Conservation (phyloP, 2,888 invertebrate genomes). For the Drosophila maculinotata region DNA sequence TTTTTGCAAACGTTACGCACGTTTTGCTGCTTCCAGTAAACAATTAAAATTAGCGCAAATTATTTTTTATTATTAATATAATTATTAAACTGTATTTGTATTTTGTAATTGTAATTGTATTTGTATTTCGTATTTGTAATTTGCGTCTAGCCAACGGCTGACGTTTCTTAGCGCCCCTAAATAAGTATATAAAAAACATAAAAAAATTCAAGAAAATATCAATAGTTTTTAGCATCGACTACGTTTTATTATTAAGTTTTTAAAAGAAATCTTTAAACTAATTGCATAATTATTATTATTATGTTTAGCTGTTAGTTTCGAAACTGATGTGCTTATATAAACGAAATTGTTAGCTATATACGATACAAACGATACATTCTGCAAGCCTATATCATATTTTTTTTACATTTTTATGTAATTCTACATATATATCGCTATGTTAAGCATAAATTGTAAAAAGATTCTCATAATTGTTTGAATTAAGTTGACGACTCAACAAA, state of each 20-base stretch:
- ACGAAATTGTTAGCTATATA: slow-evolving; percentile 71
- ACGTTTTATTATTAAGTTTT: slow-evolving; percentile 61
- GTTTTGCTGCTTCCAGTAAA: slow-evolving; percentile 74
- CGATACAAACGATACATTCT: slow-evolving; percentile 46
- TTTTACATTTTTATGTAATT: slow-evolving; percentile 51
- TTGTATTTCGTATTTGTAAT: slow-evolving; percentile 36
- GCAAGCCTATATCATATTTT: slow-evolving; percentile 57
- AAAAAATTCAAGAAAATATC: slow-evolving; percentile 24
- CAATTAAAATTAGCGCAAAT: slow-evolving; percentile 73
- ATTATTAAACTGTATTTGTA: slow-evolving; percentile 39
- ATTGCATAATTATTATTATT: slow-evolving; percentile 45
- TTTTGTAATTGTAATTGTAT: slow-evolving; percentile 35
- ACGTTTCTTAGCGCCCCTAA: slow-evolving; percentile 31
- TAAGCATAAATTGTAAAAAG: slow-evolving; percentile 80
- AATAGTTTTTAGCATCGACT: slow-evolving; percentile 42
- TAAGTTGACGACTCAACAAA: slow-evolving; percentile 53
- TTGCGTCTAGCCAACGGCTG: slow-evolving; percentile 28
- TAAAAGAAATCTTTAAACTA: slow-evolving; percentile 29
- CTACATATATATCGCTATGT: slow-evolving; percentile 52
- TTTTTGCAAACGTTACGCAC: slow-evolving; percentile 47
- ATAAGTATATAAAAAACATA: slow-evolving; percentile 23
- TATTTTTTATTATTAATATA: slow-evolving; percentile 49
- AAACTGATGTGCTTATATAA: slow-evolving; percentile 79
- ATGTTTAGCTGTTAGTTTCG: slow-evolving; percentile 52
- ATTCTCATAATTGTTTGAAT: slow-evolving; percentile 75